Evolutionary conservation across 2,888 invertebrate species (phyloP), one percentile per base, ranked within the genome.

Genomic region (Metacarcinus magister): DNA sequence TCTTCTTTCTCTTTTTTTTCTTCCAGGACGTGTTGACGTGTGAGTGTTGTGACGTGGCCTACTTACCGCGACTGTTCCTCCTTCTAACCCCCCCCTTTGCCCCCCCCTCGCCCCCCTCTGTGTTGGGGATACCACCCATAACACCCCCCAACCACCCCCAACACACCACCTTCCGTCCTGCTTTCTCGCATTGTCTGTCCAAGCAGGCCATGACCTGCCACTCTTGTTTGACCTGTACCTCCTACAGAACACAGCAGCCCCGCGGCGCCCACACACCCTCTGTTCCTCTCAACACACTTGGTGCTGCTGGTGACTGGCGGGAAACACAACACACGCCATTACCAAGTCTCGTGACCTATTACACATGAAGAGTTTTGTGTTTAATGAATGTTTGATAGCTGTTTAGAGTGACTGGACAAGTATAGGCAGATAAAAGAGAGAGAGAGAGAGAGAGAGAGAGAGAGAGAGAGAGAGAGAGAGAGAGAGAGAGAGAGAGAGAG

Each of bases 41-140:
- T 46, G 43, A 67, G 67, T 67, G 93, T 93, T 67, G 28, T 93
- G 48, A 89, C 43, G 89, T 91, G 94, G 92, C 54, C 32, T 60
- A 96, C 96, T 96, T 96, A 94, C 96, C 96, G 96, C 94, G 96
- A 82, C 96, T 96, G 92, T 96, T 94, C 92, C 54, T 44, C 46
- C 89, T 54, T 48, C 46, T 60, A 43, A 82, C 28, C 75, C 28
- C 23, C 23, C 67, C 1, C 28, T 16, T n/a, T 60, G 39, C 89
- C 13, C 43, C 23, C 75, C 75, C 39, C 54, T 23, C 39, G 19
- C 7, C 44, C 19, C 48, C 43, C 89, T 48, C 92, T 44, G 46
- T 44, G 19, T 23, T 46, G 19, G 13, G 28, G 46, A 23, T 92
- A 28, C 28, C 92, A 28, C 3, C 32, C 48, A n/a, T 28, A 2